A percentile compares a stretch with the other conserved stretches of the same genome.
Evolutionary conservation across 2,888 invertebrate species (phyloP).

Genomic region (Ophraella communa): DNA sequence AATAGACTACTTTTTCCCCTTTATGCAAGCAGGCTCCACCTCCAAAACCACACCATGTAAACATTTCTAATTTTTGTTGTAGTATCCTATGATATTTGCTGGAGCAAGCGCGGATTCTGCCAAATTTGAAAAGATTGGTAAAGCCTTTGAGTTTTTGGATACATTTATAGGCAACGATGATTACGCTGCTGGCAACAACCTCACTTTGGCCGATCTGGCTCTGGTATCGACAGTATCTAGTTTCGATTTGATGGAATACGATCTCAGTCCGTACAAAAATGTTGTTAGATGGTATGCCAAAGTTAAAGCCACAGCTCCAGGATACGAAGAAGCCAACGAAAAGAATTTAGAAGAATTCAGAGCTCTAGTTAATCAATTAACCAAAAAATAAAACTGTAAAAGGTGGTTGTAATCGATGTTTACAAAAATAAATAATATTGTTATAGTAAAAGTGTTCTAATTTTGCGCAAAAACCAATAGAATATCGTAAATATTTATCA

Average conservation of each 20-base stretch:
- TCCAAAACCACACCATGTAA: no score
- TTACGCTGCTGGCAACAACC: constrained; percentile 73
- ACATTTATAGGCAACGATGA: constrained; percentile 74
- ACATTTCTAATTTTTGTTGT: constrained; percentile 28
- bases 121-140: constrained; percentile 72
- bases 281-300: constrained; percentile 69
- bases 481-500: no score
- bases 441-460: no score
- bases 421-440: constrained; percentile 31
- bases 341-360: constrained; percentile 51
- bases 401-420: background rate
- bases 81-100: constrained; percentile 60
- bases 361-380: constrained; percentile 47
- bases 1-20: no score
- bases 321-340: constrained; percentile 60
- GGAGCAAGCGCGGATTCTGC: constrained; percentile 64
- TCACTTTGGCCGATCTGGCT: constrained; percentile 81
- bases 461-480: no score
- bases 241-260: constrained; percentile 68
- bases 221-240: constrained; percentile 74
- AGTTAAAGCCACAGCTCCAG: constrained; percentile 68
- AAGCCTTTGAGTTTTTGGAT: constrained; percentile 73
- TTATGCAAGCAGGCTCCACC: no score
- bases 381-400: constrained; percentile 62
- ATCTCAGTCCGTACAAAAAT: constrained; percentile 73